Evolutionary conservation across 2,797 vertebrate genomes (phyloP).

Genomic region (Hyperoplus lanceolatus): DNA sequence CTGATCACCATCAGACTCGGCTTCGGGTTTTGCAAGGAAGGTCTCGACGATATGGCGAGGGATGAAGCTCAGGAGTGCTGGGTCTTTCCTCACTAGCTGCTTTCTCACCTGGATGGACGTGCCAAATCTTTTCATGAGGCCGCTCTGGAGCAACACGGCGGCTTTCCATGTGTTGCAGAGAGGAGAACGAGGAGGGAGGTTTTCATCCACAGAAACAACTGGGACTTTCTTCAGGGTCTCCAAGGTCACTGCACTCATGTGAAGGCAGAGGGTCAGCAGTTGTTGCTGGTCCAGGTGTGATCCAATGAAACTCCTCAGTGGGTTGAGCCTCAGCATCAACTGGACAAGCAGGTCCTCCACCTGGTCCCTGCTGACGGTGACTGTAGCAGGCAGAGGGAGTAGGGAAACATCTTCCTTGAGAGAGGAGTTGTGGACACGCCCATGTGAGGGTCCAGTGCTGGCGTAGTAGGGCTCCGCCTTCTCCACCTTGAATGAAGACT

Average conservation of each 20-base stretch:
- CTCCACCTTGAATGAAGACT: not conserved
- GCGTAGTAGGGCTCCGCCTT: too few relatives aligned
- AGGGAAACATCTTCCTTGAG: not conserved
- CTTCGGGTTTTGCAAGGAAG: not conserved
- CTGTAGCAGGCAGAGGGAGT: not conserved
- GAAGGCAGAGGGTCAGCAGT: not conserved
- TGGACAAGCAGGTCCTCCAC: not conserved
- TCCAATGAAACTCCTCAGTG: not conserved
- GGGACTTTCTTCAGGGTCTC: conserved; percentile 9
- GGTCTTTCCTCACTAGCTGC: not conserved
- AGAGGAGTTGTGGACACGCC: not conserved
- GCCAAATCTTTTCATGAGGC: conserved; percentile 2
- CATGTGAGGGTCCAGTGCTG: not conserved
- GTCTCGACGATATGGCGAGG: not conserved
- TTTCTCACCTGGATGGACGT: not conserved
- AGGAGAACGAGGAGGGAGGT: not conserved
- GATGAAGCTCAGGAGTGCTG: not conserved
- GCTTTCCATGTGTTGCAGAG: conserved; percentile 1
- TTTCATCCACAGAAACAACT: not conserved
- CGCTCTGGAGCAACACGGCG: not conserved
- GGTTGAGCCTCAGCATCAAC: not conserved
- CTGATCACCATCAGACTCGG: not conserved
- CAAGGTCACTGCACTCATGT: not conserved
- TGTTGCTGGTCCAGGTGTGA: not conserved
- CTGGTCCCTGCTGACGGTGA: conserved; percentile 3